phyloP scores from a whole-genome alignment of 2,888 invertebrate genomes.

The Oscheius sp. region DNA sequence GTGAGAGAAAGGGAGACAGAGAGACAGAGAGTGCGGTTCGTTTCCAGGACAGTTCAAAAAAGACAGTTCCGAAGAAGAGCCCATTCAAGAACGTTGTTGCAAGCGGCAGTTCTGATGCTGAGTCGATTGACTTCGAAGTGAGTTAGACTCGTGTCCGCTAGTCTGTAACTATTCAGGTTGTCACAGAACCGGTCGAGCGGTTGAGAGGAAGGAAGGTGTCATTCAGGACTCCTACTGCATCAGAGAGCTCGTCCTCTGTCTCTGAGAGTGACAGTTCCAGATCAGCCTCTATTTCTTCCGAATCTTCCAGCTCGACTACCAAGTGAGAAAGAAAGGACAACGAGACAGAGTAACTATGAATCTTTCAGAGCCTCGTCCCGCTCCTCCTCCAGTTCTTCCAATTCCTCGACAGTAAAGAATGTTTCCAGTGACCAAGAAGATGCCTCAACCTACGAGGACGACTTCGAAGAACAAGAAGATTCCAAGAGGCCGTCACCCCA shows the following conservation, averaged over 20 bases:
- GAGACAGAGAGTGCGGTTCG: not conserved
- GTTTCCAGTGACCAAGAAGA: not conserved
- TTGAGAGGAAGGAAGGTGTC: slow-evolving; percentile 19
- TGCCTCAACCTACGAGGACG: not conserved
- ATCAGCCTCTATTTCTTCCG: not conserved
- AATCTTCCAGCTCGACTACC: not conserved
- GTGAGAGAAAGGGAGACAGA: not conserved
- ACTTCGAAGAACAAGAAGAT: slow-evolving; percentile 9
- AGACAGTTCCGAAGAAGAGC: slow-evolving; percentile 36
- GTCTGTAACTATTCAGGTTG: not conserved
- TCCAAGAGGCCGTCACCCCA: no score
- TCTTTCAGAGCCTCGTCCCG: not conserved
- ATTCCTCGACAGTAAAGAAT: slow-evolving; percentile 2
- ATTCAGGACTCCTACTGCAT: slow-evolving; percentile 9
- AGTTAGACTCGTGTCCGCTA: not conserved
- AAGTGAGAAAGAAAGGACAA: not conserved
- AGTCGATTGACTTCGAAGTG: slow-evolving; percentile 51
- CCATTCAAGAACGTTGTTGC: slow-evolving; percentile 50
- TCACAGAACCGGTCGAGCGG: slow-evolving; percentile 5
- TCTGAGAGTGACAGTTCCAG: not conserved
- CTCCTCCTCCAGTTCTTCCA: slow-evolving; percentile 13
- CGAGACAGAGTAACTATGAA: not conserved
- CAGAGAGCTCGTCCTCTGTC: not conserved
- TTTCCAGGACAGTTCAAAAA: not conserved
- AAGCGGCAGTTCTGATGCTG: slow-evolving; percentile 49